These are phyloP conservation scores for Saccostrea echinata DNA, from an alignment of 1,140 invertebrate genomes.

Conservation along the genomic window DNA sequence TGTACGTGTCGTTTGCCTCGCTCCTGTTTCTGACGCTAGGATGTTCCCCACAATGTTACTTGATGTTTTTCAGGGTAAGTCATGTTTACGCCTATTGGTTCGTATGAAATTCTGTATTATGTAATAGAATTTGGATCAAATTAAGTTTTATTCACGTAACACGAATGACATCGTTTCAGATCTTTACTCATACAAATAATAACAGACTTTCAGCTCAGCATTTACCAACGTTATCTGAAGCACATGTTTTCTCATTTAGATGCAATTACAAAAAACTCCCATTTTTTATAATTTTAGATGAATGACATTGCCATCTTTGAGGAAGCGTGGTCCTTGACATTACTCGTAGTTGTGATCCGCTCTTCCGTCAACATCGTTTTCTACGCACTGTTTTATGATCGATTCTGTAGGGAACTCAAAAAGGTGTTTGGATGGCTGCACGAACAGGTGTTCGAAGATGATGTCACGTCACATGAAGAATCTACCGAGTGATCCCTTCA, in stretches of 20 bases:
- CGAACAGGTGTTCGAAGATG: neutral
- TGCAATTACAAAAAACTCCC: too few relatives aligned
- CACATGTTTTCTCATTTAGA: too few relatives aligned
- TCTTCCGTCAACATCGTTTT: neutral
- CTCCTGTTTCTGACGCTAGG: neutral
- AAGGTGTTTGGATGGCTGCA: neutral
- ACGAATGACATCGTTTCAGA: too few relatives aligned
- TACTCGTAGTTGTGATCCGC: neutral
- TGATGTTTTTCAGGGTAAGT: neutral
- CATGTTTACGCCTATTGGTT: too few relatives aligned
- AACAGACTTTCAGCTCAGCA: too few relatives aligned
- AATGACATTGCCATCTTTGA: neutral
- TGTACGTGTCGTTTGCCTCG: neutral
- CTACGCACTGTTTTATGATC: neutral
- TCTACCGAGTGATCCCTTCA: neutral
- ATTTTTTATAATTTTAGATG: too few relatives aligned
- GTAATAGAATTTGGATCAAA: too few relatives aligned
- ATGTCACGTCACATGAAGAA: neutral
- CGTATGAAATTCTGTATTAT: too few relatives aligned
- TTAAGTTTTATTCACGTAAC: too few relatives aligned
- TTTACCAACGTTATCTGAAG: too few relatives aligned
- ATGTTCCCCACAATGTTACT: neutral
- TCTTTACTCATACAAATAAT: too few relatives aligned
- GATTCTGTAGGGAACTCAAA: neutral
- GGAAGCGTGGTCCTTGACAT: neutral